Evolutionary conservation across 2,113 vertebrate genomes (phyloP).

Genomic region (Camelus bactrianus): DNA sequence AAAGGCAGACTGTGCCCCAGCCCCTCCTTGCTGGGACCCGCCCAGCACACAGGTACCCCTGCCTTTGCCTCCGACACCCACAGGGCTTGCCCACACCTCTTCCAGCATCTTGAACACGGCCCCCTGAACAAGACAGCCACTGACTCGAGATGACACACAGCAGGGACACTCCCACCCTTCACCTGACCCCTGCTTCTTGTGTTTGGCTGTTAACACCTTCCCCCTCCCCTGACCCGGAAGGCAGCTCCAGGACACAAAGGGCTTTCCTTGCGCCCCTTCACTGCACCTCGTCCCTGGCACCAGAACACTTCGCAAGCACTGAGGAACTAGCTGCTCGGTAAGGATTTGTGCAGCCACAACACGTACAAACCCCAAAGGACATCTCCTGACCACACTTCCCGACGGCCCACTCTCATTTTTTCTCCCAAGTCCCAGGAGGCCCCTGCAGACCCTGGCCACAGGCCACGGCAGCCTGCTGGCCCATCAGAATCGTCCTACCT

Average conservation of each 20-base stretch:
- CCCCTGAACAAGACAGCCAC: neutral
- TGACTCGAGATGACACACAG: accelerated
- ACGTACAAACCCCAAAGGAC: accelerated
- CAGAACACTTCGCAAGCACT: accelerated
- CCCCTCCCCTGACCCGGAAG: neutral
- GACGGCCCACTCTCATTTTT: neutral
- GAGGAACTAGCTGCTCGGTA: accelerated
- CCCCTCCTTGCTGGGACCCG: accelerated
- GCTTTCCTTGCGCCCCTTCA: neutral
- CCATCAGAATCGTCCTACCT: neutral
- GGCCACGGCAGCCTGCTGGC: neutral
- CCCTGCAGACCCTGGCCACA: accelerated
- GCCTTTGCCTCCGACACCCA: neutral
- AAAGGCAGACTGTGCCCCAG: accelerated
- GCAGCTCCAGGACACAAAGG: too few relatives aligned
- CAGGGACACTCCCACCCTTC: too few relatives aligned
- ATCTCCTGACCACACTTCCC: too few relatives aligned
- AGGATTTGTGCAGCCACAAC: accelerated
- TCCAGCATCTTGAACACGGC: neutral
- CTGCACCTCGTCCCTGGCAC: accelerated
- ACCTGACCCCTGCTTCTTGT: too few relatives aligned
- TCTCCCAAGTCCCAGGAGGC: accelerated
- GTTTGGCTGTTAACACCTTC: too few relatives aligned
- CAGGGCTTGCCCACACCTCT: accelerated
- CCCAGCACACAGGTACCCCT: accelerated